Evolutionary conservation across 1,140 invertebrate species (phyloP), one percentile per base, ranked within the genome.

Genomic region (Wasmannia auropunctata): DNA sequence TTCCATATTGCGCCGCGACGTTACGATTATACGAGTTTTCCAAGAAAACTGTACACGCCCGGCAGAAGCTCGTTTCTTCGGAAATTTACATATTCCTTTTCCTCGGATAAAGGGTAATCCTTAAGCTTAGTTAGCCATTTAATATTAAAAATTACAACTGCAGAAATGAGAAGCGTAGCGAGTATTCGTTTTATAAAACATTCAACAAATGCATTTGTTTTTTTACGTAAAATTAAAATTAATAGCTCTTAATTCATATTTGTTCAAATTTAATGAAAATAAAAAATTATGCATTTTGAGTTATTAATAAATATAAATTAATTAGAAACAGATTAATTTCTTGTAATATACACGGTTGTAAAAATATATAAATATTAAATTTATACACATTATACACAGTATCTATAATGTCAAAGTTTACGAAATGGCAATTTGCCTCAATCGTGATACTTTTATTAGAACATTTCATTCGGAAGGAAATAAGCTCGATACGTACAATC

Each of bases 51-150:
- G 51, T 43, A 28, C 25, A 31, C 25, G 43, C n/a, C 3, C n/a
- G 28, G 37, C 19, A 46, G 25, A 74, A 74, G 25, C 67, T 31
- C 40, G 43, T 74, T 58, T 74, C 54, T 62, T 25, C 10, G 11
- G 8, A 83, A 74, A 83, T 83, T 83, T 83, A 58, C 67, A 83
- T 81, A 81, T 31, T 46, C 34, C 16, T 65, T 54, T 43, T 67
- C 14, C 51, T 19, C 19, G 19, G 1, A 14, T 56, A 40, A 70
- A 46, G 40, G 25, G 8, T 83, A 72, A 83, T 83, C 67, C 37
- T 70, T 22, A 19, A 58, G 40, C 37, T 83, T 74, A 40, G 31
- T 81, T 72, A 31, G 7, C 19, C 37, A 19, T 49, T 83, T 46
- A 28, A 28, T 81, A 58, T 56, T 28, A 49, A 56, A 43, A 58